Percentiles rank a stretch among this genome's conserved stretches.
Conservation (phyloP, 2,113 vertebrate species). For the Pterocles gutturalis region DNA sequence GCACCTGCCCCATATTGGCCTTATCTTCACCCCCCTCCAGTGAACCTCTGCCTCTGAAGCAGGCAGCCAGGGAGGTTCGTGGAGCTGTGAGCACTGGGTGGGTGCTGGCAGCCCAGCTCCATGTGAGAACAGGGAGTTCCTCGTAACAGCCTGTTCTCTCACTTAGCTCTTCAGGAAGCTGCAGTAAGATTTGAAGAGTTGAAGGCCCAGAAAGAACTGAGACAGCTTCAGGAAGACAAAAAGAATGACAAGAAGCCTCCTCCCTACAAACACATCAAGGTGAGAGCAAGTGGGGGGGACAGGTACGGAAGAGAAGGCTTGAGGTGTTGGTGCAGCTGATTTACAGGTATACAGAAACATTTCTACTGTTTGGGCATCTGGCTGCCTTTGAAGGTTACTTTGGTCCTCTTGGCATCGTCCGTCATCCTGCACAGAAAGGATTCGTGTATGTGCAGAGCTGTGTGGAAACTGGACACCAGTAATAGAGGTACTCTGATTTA, state of each 20-base stretch:
- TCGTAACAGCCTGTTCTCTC: neutral
- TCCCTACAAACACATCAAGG: conserved; percentile 97
- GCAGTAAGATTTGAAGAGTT: conserved; percentile 93
- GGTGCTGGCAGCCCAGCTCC: neutral
- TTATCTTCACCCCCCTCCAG: neutral
- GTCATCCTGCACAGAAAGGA: neutral
- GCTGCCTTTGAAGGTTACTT: neutral
- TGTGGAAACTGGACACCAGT: neutral
- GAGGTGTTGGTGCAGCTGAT: neutral
- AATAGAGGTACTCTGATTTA: neutral
- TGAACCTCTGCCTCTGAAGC: neutral
- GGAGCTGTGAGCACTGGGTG: neutral
- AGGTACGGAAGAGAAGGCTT: neutral
- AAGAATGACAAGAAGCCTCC: conserved; percentile 97
- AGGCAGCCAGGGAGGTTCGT: neutral
- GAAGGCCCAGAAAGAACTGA: conserved; percentile 94
- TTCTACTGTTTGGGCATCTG: neutral
- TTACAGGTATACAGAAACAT: neutral
- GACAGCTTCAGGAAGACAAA: conserved; percentile 94
- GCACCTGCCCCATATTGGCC: neutral
- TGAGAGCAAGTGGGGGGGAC: conserved; percentile 60
- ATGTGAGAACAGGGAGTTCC: neutral
- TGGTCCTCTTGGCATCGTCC: neutral
- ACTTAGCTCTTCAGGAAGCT: conserved; percentile 92
- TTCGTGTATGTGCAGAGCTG: neutral